Evolutionary conservation across 1,140 invertebrate species (phyloP).

Genomic region (Colletes latitarsis): DNA sequence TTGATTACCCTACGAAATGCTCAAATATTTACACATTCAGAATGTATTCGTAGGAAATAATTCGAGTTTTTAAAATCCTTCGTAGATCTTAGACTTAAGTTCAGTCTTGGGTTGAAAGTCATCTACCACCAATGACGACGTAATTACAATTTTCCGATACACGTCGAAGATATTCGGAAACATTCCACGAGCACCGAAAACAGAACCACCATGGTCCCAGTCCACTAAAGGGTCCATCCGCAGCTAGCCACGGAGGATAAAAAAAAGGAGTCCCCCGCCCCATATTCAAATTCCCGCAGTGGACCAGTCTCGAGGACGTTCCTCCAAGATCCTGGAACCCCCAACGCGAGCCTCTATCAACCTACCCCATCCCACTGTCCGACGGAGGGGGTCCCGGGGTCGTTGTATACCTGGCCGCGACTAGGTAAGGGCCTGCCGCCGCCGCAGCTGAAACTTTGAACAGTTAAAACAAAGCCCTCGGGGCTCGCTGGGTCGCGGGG

Average conservation of each 20-base stretch:
- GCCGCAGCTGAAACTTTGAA: slow-evolving; percentile 68
- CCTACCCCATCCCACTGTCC: neutral
- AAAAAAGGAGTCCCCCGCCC: neutral
- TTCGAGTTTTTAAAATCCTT: no score
- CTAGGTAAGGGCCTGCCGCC: slow-evolving; percentile 68
- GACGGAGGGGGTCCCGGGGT: slow-evolving; percentile 33
- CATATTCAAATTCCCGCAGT: slow-evolving; percentile 40
- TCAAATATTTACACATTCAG: no score
- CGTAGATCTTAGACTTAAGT: no score
- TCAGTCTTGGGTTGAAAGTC: no score
- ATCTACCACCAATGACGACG: no score
- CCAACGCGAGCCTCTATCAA: slow-evolving; percentile 55
- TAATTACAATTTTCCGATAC: no score
- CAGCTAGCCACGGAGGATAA: neutral
- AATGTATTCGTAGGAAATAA: no score
- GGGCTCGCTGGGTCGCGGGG: slow-evolving; percentile 30
- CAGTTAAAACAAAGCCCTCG: slow-evolving; percentile 76
- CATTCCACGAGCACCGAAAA: neutral
- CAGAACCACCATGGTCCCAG: neutral
- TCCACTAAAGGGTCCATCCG: neutral
- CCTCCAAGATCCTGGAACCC: slow-evolving; percentile 49
- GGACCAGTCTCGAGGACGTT: slow-evolving; percentile 39
- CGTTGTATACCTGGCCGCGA: slow-evolving; percentile 66
- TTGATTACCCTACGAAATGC: no score
- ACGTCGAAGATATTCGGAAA: neutral